A percentile compares a stretch with the other conserved stretches of the same genome.
Conservation (phyloP, 2,888 invertebrate genomes). For the Diaprepes abbreviatus region DNA sequence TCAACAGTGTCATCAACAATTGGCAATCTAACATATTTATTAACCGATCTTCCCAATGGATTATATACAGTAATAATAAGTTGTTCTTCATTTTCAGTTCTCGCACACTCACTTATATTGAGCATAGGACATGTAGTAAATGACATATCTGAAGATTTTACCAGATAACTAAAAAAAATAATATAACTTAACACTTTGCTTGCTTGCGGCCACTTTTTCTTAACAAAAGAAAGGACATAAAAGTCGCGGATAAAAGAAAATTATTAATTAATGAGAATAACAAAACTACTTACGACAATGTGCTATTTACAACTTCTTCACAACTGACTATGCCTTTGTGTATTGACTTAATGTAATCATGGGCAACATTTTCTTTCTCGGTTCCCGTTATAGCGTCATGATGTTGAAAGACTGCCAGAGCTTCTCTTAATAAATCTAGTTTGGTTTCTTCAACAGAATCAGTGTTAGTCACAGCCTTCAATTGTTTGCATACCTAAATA, state of each 20-base stretch:
- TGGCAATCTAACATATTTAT: too few species aligned
- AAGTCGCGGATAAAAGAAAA: too few species aligned
- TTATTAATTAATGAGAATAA: too few species aligned
- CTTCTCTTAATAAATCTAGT: conserved; percentile 64
- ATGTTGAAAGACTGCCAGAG: conserved; percentile 88
- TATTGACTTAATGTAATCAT: conserved; percentile 88
- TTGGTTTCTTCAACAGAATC: conserved; percentile 73
- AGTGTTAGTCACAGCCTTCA: conserved; percentile 70
- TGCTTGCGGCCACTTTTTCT: too few species aligned
- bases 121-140: conserved; percentile 73
- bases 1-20: conserved; percentile 72
- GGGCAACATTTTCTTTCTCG: conserved; percentile 85
- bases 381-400: conserved; percentile 91
- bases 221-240: too few species aligned
- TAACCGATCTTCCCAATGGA: conserved; percentile 82
- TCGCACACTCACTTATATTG: too few species aligned
- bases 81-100: conserved; percentile 73
- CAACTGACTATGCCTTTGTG: conserved; percentile 76
- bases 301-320: conserved; percentile 53
- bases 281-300: conserved; percentile 57
- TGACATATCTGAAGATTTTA: conserved; percentile 36
- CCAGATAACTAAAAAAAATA: conserved; percentile 20
- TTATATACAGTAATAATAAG: conserved; percentile 87
- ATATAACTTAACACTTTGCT: not conserved
- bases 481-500: conserved; percentile 73